Evolutionary conservation across 2,113 vertebrate genomes (phyloP).

Genomic region (Loxodonta africana): DNA sequence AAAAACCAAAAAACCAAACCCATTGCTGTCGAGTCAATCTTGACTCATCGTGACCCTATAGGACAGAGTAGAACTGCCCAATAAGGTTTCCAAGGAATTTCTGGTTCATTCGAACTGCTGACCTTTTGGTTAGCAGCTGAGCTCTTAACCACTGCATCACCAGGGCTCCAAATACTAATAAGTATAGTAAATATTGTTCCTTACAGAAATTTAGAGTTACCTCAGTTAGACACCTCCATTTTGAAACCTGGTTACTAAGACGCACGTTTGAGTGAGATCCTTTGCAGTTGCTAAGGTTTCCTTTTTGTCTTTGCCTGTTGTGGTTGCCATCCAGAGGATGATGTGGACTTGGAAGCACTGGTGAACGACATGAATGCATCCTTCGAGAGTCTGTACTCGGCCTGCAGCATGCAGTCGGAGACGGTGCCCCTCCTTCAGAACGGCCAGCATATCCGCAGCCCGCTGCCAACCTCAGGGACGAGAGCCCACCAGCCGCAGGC

Average conservation of each 20-base stretch:
- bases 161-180: no score
- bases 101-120: no score
- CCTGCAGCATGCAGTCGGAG: constrained; percentile 91
- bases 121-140: no score
- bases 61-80: no score
- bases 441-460: constrained; percentile 89
- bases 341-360: constrained; percentile 95
- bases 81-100: no score
- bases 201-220: fast-evolving
- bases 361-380: constrained; percentile 98
- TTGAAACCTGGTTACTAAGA: not conserved
- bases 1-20: no score
- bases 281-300: not conserved
- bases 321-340: constrained; percentile 91
- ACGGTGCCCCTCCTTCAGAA: constrained; percentile 93
- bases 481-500: constrained; percentile 79
- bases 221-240: fast-evolving
- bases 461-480: constrained; percentile 75
- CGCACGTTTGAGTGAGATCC: fast-evolving
- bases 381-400: constrained; percentile 93
- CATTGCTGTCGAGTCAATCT: no score
- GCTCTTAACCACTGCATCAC: no score
- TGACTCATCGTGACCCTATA: no score
- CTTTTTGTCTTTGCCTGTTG: not conserved
- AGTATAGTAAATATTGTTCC: fast-evolving